These are phyloP conservation scores for Halcyon senegalensis DNA, from an alignment of 2,113 vertebrate genomes.

Conservation along the genomic window DNA sequence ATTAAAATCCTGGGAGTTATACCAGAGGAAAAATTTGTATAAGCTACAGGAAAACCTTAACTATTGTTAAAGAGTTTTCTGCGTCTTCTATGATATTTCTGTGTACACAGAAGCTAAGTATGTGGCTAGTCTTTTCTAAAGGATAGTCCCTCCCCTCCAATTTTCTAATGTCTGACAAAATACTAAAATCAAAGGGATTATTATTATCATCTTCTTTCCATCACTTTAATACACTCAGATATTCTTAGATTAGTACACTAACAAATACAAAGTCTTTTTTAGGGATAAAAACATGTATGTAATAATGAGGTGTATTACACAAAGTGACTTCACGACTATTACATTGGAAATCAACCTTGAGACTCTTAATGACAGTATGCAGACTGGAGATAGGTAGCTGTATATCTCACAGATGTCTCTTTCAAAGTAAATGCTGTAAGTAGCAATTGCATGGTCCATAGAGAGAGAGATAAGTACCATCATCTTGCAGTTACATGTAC, in stretches of 20 bases:
- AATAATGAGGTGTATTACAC: neutral
- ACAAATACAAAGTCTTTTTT: neutral
- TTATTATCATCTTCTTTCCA: neutral
- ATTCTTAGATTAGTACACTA: neutral
- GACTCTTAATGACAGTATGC: neutral
- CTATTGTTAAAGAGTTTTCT: neutral
- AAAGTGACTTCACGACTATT: neutral
- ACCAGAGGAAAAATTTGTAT: neutral
- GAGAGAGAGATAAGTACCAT: neutral
- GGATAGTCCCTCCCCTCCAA: neutral
- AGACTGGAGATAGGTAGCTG: neutral
- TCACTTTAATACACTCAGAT: neutral
- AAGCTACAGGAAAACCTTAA: neutral
- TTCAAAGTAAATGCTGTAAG: neutral
- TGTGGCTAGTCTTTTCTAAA: neutral
- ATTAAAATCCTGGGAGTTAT: neutral
- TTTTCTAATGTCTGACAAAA: neutral
- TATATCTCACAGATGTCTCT: neutral
- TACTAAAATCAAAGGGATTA: neutral
- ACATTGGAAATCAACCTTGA: neutral
- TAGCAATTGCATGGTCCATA: neutral
- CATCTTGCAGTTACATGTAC: neutral
- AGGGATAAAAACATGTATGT: neutral
- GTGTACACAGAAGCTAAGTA: neutral
- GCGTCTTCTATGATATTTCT: neutral